Evolutionary conservation across 2,113 vertebrate species (phyloP), one percentile per base, ranked within the genome.

Genomic region (Myocastor coypus): DNA sequence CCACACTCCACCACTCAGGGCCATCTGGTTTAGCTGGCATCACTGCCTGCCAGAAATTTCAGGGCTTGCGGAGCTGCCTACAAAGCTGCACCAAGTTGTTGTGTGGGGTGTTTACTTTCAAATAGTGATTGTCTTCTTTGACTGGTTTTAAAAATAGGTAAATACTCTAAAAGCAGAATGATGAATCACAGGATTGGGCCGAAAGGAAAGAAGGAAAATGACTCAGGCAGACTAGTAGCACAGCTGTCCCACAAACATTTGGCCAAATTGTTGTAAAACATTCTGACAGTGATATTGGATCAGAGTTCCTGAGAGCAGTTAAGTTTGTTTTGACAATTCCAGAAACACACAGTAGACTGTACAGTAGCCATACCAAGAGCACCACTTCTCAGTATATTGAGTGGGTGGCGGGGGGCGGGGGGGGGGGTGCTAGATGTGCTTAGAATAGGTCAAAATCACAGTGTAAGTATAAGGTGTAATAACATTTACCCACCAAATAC

Each of bases 91-190:
- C 95, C 84, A 71, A 0, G 7, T 30, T 81, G 92, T 96, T 92
- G 97, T 92, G 93, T 61, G 96, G 95, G 85, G 87, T 98, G 97
- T 98, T 98, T 98, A 98, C 97, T 95, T 98, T 98, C 97, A 98
- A 97, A 94, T 95, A 95, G 97, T 95, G 97, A 95, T 98, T 98
- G 97, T 98, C 98, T 99, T 98, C 98, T 98, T 98, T 98, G 98
- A 98, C 97, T 97, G 94, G 97, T 97, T 99, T 98, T 99, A 99
- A 99, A 99, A 99, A 99, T 99, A 99, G 99, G 98, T 97, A 97
- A 98, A 98, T 98, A 98, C 98, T 99, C 99, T 99, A 99, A 99
- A 99, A 99, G 98, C 98, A 98, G 99, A 99, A 98, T 96, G 98
- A 98, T 99, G 99, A 99, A 99, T 99, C 99, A 99, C 98, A 98